A percentile compares a stretch with the other conserved stretches of the same genome.
Conservation (phyloP, 2,888 invertebrate genomes). For the Pteria penguin region DNA sequence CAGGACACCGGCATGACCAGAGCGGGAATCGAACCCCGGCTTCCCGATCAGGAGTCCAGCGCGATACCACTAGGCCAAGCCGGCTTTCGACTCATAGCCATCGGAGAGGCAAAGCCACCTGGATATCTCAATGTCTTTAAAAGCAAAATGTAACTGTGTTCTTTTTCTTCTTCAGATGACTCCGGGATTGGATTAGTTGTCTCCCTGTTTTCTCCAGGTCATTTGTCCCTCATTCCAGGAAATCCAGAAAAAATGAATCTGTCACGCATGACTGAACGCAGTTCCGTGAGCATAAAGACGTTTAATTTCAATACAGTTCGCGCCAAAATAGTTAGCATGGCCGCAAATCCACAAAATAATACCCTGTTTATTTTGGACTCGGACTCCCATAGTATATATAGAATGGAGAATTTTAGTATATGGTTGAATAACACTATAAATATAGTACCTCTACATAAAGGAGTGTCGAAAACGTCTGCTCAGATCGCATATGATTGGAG, state of each 20-base stretch:
- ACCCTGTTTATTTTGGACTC: conserved; percentile 24
- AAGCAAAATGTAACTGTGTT: no score
- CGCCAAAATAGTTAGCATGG: conserved; percentile 28
- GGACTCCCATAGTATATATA: conserved; percentile 19
- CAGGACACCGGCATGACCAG: no score
- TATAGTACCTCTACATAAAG: conserved; percentile 22
- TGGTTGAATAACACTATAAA: conserved; percentile 11
- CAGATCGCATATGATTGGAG: conserved; percentile 22
- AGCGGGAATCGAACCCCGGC: no score
- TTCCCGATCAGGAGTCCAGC: no score
- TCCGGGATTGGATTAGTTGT: conserved; percentile 20
- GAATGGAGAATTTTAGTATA: conserved; percentile 27
- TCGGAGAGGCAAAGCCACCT: no score
- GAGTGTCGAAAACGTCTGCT: conserved; percentile 23
- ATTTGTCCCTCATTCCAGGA: conserved; percentile 21
- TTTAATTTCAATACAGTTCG: conserved; percentile 14
- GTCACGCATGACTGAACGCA: background rate
- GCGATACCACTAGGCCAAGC: no score
- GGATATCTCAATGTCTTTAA: no score
- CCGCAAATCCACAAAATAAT: conserved; percentile 8
- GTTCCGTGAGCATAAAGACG: conserved; percentile 5
- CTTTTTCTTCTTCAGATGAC: no score
- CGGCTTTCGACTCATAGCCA: no score
- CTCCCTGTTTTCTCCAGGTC: conserved; percentile 21
- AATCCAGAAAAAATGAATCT: conserved; percentile 25